These are phyloP conservation scores for Euura lappo DNA, from an alignment of 1,140 invertebrate species.

Conservation along the genomic window DNA sequence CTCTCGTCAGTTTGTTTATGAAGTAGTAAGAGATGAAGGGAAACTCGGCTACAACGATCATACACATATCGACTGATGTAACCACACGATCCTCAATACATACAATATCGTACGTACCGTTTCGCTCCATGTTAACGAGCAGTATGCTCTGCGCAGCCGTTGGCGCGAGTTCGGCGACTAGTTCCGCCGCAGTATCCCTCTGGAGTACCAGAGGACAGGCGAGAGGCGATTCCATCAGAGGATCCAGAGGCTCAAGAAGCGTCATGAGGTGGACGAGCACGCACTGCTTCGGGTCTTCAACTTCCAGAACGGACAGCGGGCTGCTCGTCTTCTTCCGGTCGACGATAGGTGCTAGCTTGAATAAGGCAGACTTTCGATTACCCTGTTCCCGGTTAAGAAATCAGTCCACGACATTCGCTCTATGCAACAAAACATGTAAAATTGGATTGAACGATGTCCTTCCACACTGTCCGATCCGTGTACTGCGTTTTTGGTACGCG, in stretches of 20 bases:
- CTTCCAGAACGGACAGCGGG: conserved; percentile 78
- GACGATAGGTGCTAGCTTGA: conserved; percentile 56
- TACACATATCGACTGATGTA: too few species aligned
- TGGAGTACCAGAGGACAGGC: conserved; percentile 79
- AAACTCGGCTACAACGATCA: conserved; percentile 75
- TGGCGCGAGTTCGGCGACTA: conserved; percentile 77
- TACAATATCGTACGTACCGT: conserved; percentile 62
- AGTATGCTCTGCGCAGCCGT: conserved; percentile 76
- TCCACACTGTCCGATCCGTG: too few species aligned
- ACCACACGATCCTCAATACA: background rate
- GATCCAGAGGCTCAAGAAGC: conserved; percentile 81
- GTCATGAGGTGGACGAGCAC: conserved; percentile 88
- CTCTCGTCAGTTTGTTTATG: conserved; percentile 83
- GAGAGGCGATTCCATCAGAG: conserved; percentile 81
- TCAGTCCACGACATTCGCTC: too few species aligned
- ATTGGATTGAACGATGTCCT: too few species aligned
- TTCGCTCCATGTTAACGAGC: conserved; percentile 86
- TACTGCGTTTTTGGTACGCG: too few species aligned
- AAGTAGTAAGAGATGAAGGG: conserved; percentile 91
- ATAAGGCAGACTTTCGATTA: background rate
- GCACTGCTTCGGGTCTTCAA: conserved; percentile 86
- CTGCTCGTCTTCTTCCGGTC: conserved; percentile 67
- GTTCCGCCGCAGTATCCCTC: conserved; percentile 75
- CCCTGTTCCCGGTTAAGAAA: conserved; percentile 24
- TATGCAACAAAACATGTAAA: too few species aligned